Conservation (phyloP, 2,888 invertebrate species). For the Hypsopygia costalis region DNA sequence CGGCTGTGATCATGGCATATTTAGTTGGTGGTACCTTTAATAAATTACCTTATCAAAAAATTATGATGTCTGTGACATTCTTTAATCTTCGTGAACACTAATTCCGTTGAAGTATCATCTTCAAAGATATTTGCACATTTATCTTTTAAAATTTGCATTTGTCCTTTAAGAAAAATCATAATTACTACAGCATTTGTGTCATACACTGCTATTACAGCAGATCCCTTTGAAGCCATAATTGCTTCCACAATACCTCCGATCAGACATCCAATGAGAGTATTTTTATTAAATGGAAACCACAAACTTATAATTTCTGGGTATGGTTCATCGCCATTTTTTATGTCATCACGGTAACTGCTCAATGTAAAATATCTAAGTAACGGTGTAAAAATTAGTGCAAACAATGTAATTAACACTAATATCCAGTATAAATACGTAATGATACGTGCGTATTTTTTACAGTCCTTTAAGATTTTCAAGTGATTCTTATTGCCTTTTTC, state of each 20-base stretch:
- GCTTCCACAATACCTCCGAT: slow-evolving; percentile 38
- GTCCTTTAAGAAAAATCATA: slow-evolving; percentile 56
- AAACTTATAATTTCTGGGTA: slow-evolving; percentile 49
- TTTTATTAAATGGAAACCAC: slow-evolving; percentile 60
- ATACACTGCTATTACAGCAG: slow-evolving; percentile 41
- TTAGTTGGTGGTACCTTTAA: no score
- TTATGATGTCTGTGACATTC: slow-evolving; percentile 55
- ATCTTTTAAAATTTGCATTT: slow-evolving; percentile 40
- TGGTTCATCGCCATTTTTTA: slow-evolving; percentile 35
- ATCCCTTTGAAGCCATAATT: slow-evolving; percentile 36
- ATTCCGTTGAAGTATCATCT: slow-evolving; percentile 14
- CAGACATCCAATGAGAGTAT: slow-evolving; percentile 45
- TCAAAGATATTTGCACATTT: slow-evolving; percentile 42
- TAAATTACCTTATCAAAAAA: slow-evolving; percentile 40
- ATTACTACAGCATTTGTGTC: slow-evolving; percentile 48
- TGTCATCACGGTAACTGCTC: slow-evolving; percentile 31
- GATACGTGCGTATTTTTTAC: slow-evolving; percentile 42
- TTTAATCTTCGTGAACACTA: slow-evolving; percentile 35
- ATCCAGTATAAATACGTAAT: slow-evolving; percentile 47
- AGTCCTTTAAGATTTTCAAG: slow-evolving; percentile 29
- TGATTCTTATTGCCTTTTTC: slow-evolving; percentile 22
- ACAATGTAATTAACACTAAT: slow-evolving; percentile 35
- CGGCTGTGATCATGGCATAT: no score
- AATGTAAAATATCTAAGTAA: slow-evolving; percentile 37
- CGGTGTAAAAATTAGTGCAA: slow-evolving; percentile 35